These are phyloP conservation scores for Hyperoodon ampullatus DNA, from an alignment of 2,113 vertebrate species.

Conservation along the genomic window DNA sequence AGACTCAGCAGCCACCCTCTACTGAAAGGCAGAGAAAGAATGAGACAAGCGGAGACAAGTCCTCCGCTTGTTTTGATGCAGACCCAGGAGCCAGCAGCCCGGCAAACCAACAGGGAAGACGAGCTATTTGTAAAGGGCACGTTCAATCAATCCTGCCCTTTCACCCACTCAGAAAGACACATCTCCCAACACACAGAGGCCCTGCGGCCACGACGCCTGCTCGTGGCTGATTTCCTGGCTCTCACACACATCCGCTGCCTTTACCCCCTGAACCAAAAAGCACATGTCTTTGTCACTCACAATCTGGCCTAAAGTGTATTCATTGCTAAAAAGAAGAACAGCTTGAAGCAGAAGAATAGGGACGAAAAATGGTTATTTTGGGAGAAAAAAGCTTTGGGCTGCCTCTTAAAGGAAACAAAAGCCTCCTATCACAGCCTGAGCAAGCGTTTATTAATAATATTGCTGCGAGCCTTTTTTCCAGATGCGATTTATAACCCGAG, in stretches of 20 bases:
- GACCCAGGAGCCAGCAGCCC: not conserved
- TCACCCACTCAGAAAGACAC: not conserved
- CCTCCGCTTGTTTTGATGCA: slow-evolving; percentile 38
- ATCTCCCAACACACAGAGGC: not conserved
- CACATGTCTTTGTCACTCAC: not conserved
- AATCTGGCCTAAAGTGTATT: not conserved
- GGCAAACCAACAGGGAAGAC: not conserved
- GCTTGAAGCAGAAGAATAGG: not conserved
- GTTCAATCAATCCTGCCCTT: not conserved
- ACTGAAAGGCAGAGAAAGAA: not conserved
- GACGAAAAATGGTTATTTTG: slow-evolving; percentile 47
- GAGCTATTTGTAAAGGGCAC: not conserved
- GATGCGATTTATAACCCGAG: not conserved
- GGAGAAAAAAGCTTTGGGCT: not conserved
- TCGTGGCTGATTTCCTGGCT: not conserved
- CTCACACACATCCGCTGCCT: not conserved
- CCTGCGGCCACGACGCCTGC: accelerated
- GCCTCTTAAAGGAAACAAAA: not conserved
- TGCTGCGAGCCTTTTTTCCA: not conserved
- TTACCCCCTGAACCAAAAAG: not conserved
- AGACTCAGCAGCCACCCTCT: not conserved
- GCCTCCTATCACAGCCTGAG: not conserved
- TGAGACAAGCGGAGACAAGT: not conserved
- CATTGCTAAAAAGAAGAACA: not conserved
- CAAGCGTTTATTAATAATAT: not conserved